Evolutionary conservation across 2,888 invertebrate species (phyloP), one percentile per base, ranked within the genome.

Genomic region (Eugnorisma glareosa): DNA sequence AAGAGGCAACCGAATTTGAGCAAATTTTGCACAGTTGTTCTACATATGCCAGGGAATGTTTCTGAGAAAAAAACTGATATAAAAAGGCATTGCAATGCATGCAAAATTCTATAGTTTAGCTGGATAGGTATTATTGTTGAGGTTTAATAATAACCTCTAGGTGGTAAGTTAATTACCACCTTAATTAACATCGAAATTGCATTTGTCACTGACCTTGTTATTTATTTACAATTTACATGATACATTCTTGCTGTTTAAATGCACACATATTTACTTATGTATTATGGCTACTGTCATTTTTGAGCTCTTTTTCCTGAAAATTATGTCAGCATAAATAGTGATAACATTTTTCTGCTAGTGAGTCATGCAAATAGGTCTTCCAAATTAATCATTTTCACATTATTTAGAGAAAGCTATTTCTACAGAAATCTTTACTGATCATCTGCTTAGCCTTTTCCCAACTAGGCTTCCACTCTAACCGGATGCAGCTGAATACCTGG

Each of bases 221-320:
- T 40, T 77, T 51, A 51, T 64, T 64, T 54, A 37, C n/a, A 51
- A 51, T 64, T 43, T 28, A 28, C 43, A 51, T 54, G 1, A 18
- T 13, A 43, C n/a, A 71, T 63, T 78, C 21, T 54, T 79, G 61
- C 5, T 45, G 37, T n/a, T 37, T 1, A 63, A 15, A 11, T 63
- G 71, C 45, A 71, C 43, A 45, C 15, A 71, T 78, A 61, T 37
- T 78, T 78, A 51, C 18, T 18, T 31, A 51, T 51, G 40, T 51
- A 10, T 43, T 15, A 78, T 37, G 28, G 21, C 15, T 51, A 21
- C 5, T 63, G 18, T 37, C 5, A 31, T 31, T 45, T 28, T 51
- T 72, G 5, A 79, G 45, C 18, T 54, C 13, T 28, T 79, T 77
- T 77, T 78, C 64, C 79, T 57, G 51, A 78, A 45, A 51, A 69